Percentiles rank a stretch among this genome's conserved stretches.
These are phyloP conservation scores for Ligdia adustata DNA, from an alignment of 2,888 invertebrate genomes.

Conservation along the genomic window DNA sequence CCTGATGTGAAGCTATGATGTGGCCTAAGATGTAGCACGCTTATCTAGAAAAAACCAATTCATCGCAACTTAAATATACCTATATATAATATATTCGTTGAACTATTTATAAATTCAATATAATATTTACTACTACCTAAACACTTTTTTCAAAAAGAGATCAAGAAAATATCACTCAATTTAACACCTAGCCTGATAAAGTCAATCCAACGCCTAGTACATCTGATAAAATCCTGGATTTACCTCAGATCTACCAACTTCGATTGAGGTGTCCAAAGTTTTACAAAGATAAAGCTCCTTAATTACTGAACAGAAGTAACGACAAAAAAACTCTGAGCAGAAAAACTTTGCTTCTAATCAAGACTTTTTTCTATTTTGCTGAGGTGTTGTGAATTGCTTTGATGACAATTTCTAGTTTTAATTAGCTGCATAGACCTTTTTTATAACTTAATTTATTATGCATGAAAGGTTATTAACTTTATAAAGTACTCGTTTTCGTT, in stretches of 20 bases:
- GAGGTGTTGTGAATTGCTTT: background rate
- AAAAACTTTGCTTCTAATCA: constrained; percentile 8
- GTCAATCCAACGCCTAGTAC: constrained; percentile 33
- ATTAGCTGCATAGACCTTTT: background rate
- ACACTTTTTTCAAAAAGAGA: too few relatives aligned
- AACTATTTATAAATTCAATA: too few relatives aligned
- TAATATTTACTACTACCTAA: too few relatives aligned
- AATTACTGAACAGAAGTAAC: constrained; percentile 36
- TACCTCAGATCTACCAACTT: constrained; percentile 29
- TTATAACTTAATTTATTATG: background rate
- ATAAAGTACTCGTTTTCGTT: too few relatives aligned
- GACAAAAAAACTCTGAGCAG: constrained; percentile 10
- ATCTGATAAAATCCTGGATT: constrained; percentile 34
- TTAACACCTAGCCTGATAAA: background rate
- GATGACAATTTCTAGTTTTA: background rate
- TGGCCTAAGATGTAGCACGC: too few relatives aligned
- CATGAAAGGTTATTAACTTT: background rate
- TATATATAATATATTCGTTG: too few relatives aligned
- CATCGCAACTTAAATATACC: too few relatives aligned
- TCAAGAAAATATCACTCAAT: too few relatives aligned
- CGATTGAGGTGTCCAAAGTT: constrained; percentile 41
- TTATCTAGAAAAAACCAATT: too few relatives aligned
- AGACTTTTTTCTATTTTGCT: constrained; percentile 7
- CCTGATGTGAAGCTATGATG: too few relatives aligned
- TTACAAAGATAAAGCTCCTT: constrained; percentile 38